Evolutionary conservation across 1,140 invertebrate species (phyloP).

Genomic region (Eulimnadia texana): DNA sequence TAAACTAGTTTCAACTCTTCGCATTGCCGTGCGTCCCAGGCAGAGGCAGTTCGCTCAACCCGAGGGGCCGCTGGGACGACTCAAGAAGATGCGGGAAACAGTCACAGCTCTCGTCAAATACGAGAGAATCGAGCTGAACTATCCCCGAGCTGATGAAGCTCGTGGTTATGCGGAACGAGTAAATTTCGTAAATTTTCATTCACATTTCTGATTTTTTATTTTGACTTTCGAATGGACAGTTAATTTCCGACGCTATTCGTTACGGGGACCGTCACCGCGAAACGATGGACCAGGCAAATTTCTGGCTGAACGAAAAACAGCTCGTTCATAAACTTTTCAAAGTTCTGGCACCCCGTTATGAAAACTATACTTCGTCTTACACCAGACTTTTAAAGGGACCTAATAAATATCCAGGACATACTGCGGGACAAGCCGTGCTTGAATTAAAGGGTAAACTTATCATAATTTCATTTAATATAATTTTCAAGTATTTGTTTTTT

Average conservation of each 20-base stretch:
- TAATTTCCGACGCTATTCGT: conserved; percentile 74
- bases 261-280: conserved; percentile 66
- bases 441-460: conserved; percentile 50
- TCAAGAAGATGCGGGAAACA: conserved; percentile 58
- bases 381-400: conserved; percentile 59
- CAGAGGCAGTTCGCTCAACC: conserved; percentile 41
- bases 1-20: conserved; percentile 55
- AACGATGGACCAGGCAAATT: conserved; percentile 81
- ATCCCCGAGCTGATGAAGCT: conserved; percentile 58
- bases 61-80: conserved; percentile 56
- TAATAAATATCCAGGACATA: conserved; percentile 37
- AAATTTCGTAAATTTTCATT: conserved; percentile 5
- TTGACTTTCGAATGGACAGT: conserved; percentile 38
- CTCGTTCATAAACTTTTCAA: conserved; percentile 85
- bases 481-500: too few relatives aligned
- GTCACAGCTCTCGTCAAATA: conserved; percentile 73
- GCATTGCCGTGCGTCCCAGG: conserved; percentile 41
- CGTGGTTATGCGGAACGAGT: conserved; percentile 71
- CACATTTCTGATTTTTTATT: conserved; percentile 6
- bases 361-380: conserved; percentile 49
- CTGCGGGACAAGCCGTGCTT: conserved; percentile 44
- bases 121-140: conserved; percentile 73
- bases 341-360: conserved; percentile 68
- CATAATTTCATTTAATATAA: too few relatives aligned
- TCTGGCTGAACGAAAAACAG: conserved; percentile 77